Base-by-base conservation (phyloP, 2,797 vertebrate species). In the Galagoides demidoff region DNA sequence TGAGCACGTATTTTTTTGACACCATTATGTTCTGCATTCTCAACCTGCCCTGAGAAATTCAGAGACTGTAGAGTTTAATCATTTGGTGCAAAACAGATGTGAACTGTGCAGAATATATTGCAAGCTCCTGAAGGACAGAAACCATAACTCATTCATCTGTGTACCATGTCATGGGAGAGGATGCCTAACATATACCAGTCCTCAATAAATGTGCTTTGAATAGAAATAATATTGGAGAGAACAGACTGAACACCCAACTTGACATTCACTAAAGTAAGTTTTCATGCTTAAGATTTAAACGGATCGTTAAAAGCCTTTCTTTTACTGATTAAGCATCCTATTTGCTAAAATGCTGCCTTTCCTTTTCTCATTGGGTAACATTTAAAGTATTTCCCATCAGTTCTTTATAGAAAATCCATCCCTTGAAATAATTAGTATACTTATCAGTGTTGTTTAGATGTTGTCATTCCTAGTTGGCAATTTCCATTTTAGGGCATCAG, bases 261-360 rank as follows among this genome's bases (percentile, higher is more conserved):
- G 88, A 85, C 85, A 85, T 68, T 96, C 85, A 77, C 34, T 94
- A 68, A 97, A 91, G 73, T 95, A 43, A 8, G 20, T 92, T 76
- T 82, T 76, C 77, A 78, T 74, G 77, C 74, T 90, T 85, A 92
- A 90, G 55, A 94, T 97, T 90, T 87, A 92, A 97, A 95, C 61
- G 27, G 37, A 94, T 88, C 31, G 92, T 88, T 83, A 59, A 63
- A 94, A 92, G 34, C 6, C 10, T 27, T 95, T 90, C 61, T 90
- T 74, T 90, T 95, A 61, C 82, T 97, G 77, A 95, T 88, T 92
- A 96, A 92, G 77, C 85, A 90, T 82, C 25, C 16, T 85, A 66
- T 88, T 95, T 92, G 63, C 34, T 88, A 76, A 96, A 95, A 88
- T 92, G 34, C 31, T 87, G 5, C 61, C 87, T 79, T 93, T 87